Percentiles rank a stretch among this genome's conserved stretches.
These are phyloP conservation scores for Drosophila baimaii DNA, from an alignment of 1,140 invertebrate species.

Conservation along the genomic window DNA sequence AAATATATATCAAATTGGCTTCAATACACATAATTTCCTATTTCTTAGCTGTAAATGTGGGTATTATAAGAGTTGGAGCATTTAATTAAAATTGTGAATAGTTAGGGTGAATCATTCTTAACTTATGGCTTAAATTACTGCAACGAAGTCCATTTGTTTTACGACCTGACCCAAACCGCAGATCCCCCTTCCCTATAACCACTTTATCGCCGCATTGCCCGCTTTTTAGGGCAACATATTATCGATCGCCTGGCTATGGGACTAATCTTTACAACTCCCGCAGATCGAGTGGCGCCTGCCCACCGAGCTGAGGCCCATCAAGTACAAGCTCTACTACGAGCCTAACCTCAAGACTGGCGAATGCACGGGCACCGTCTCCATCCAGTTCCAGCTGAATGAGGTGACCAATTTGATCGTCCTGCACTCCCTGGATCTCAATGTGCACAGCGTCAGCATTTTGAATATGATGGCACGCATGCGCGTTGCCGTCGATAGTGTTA, in stretches of 20 bases:
- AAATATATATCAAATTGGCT: neutral
- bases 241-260: constrained; percentile 49
- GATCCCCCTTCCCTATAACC: constrained; percentile 17
- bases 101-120: neutral
- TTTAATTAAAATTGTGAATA: too few species aligned
- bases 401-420: constrained; percentile 87
- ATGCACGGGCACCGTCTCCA: constrained; percentile 88
- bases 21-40: too few species aligned
- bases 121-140: constrained; percentile 5
- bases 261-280: constrained; percentile 49
- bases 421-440: constrained; percentile 86
- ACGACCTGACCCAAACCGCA: constrained; percentile 13
- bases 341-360: constrained; percentile 88
- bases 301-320: constrained; percentile 87
- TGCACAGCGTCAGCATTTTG: constrained; percentile 69
- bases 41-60: too few species aligned
- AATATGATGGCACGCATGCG: constrained; percentile 81
- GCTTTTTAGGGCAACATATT: constrained; percentile 19
- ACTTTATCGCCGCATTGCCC: constrained; percentile 15
- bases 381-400: constrained; percentile 86
- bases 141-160: constrained; percentile 35
- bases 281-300: constrained; percentile 87
- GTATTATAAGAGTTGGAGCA: neutral
- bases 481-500: constrained; percentile 58
- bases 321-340: constrained; percentile 90